Conservation (phyloP, 1,140 invertebrate species). For the Penaeus indicus region DNA sequence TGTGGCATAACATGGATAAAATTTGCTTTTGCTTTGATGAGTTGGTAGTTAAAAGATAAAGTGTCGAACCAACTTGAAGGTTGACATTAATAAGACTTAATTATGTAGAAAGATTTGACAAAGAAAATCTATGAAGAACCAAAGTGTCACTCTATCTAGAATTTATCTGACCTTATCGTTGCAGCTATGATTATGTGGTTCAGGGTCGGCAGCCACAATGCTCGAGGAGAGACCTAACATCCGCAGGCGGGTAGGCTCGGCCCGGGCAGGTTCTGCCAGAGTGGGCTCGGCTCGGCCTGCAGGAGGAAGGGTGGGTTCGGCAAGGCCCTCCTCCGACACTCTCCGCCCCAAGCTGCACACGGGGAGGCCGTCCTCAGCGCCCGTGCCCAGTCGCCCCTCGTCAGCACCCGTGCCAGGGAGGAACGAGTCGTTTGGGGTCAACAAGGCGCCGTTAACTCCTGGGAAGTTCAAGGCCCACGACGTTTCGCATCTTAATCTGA, state of each 20-base stretch:
- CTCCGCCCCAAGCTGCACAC: slow-evolving; percentile 42
- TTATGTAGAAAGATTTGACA: no score
- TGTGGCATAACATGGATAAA: no score
- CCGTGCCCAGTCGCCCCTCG: background rate
- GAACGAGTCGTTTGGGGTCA: background rate
- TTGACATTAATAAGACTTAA: no score
- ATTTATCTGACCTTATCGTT: no score
- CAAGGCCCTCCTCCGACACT: slow-evolving; percentile 35
- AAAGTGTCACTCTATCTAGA: no score
- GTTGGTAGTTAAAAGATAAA: no score
- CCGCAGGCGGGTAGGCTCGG: slow-evolving; percentile 36
- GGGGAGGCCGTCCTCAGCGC: slow-evolving; percentile 40
- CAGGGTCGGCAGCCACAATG: background rate
- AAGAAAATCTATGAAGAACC: no score
- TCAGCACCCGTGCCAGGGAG: background rate
- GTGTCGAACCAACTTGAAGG: no score
- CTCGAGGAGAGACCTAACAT: slow-evolving; percentile 32
- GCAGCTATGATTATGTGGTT: no score
- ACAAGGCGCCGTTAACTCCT: background rate
- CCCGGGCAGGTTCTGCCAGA: slow-evolving; percentile 18
- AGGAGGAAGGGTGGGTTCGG: slow-evolving; percentile 23
- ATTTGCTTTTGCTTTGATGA: no score
- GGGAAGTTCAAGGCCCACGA: slow-evolving; percentile 19
- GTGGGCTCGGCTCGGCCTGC: slow-evolving; percentile 16
- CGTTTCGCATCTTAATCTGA: slow-evolving; percentile 41